Conservation (phyloP, 2,113 vertebrate species). For the Suncus etruscus region DNA sequence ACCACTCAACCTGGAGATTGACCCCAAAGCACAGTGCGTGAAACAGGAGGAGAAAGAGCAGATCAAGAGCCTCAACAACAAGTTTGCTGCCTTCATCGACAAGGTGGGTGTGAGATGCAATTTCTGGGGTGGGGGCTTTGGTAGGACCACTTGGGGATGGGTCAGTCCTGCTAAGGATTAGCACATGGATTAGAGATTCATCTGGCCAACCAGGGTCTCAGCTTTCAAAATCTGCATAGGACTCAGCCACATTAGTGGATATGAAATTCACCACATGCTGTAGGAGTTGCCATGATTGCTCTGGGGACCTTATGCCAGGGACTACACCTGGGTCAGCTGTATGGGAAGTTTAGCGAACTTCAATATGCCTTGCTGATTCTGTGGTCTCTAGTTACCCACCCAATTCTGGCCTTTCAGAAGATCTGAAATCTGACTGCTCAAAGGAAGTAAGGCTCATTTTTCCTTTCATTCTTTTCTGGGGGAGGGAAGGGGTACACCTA, state of each 20-base stretch:
- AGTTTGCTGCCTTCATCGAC: slow-evolving; percentile 88
- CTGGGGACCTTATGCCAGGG: background rate
- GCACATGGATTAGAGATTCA: background rate
- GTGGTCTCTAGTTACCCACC: too few species aligned
- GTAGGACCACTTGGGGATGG: background rate
- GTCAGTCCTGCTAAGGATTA: background rate
- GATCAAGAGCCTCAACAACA: slow-evolving; percentile 91
- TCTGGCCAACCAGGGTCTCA: background rate
- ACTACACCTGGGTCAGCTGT: background rate
- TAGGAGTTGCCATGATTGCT: background rate
- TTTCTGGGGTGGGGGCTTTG: background rate
- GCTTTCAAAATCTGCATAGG: background rate
- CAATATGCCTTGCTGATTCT: too few species aligned
- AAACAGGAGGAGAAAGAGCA: slow-evolving; percentile 90
- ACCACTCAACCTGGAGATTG: slow-evolving; percentile 73
- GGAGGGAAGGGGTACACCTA: too few species aligned
- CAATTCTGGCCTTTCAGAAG: too few species aligned
- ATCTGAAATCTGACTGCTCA: too few species aligned
- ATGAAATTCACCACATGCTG: background rate
- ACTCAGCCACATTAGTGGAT: background rate
- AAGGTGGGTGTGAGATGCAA: slow-evolving; percentile 84
- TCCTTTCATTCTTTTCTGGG: too few species aligned
- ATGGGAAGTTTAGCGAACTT: too few species aligned
- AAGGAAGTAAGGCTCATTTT: too few species aligned
- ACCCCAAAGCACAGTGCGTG: slow-evolving; percentile 70